Conservation (phyloP, 2,113 vertebrate species). For the Ceyx melanurus region DNA sequence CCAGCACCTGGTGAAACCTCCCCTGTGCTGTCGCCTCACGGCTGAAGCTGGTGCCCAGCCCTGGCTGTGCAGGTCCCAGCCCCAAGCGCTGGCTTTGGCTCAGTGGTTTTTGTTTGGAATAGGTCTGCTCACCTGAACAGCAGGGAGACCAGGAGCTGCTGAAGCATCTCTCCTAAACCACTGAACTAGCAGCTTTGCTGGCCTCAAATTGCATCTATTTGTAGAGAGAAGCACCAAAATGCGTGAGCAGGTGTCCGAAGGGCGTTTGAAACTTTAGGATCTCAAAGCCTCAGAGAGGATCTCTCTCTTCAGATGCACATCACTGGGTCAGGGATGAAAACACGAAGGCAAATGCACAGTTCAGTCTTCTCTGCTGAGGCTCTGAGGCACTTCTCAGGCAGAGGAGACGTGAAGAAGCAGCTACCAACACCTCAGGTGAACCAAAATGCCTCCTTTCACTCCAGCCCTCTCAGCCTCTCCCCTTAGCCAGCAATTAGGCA, state of each 20-base stretch:
- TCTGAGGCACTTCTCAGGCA: fast-evolving
- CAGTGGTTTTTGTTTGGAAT: background rate
- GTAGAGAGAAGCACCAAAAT: background rate
- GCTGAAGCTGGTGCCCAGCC: background rate
- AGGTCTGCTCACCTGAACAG: background rate
- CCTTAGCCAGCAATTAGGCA: background rate
- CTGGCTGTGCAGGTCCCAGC: background rate
- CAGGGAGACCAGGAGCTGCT: background rate
- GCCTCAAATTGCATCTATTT: background rate
- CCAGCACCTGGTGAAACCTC: background rate
- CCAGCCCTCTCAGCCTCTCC: background rate
- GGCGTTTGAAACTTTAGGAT: background rate
- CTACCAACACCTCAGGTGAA: fast-evolving
- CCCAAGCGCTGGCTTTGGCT: background rate
- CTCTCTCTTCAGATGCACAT: background rate
- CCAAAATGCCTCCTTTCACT: background rate
- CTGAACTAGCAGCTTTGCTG: background rate
- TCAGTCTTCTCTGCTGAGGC: background rate
- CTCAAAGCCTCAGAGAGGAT: background rate
- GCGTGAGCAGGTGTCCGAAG: background rate
- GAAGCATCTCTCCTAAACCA: too few species aligned
- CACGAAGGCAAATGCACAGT: fast-evolving
- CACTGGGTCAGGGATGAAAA: background rate
- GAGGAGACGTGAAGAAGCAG: background rate
- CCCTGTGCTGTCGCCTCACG: background rate